These are phyloP conservation scores for Aratinga solstitialis DNA, from an alignment of 2,797 vertebrate species.

Conservation along the genomic window DNA sequence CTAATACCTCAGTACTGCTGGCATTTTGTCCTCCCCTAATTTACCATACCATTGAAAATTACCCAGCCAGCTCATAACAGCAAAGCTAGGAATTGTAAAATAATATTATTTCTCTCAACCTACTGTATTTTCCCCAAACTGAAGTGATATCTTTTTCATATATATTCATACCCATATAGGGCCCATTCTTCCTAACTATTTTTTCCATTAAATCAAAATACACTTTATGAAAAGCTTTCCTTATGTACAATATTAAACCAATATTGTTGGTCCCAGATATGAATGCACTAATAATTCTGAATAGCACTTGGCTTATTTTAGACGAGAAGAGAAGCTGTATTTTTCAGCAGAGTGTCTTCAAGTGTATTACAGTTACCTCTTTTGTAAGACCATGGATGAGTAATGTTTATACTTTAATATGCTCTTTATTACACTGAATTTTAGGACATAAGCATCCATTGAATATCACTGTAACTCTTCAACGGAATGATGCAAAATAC, in stretches of 20 bases:
- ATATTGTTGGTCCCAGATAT: not conserved
- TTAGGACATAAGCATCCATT: not conserved
- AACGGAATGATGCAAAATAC: not conserved
- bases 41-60: not conserved
- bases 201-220: not conserved
- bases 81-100: not conserved
- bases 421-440: not conserved
- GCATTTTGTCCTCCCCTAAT: not conserved
- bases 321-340: not conserved
- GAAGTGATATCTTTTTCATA: not conserved
- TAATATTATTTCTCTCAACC: not conserved
- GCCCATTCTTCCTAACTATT: not conserved
- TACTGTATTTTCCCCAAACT: not conserved
- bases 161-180: not conserved
- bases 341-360: not conserved
- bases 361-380: not conserved
- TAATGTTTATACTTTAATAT: not conserved
- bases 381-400: rapidly evolving
- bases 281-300: not conserved
- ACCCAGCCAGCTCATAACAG: not conserved
- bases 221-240: not conserved
- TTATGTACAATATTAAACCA: not conserved
- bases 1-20: not conserved
- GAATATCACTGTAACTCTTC: not conserved
- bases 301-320: not conserved